These are phyloP conservation scores for Camelus dromedarius DNA, from an alignment of 2,113 vertebrate genomes.

Conservation along the genomic window DNA sequence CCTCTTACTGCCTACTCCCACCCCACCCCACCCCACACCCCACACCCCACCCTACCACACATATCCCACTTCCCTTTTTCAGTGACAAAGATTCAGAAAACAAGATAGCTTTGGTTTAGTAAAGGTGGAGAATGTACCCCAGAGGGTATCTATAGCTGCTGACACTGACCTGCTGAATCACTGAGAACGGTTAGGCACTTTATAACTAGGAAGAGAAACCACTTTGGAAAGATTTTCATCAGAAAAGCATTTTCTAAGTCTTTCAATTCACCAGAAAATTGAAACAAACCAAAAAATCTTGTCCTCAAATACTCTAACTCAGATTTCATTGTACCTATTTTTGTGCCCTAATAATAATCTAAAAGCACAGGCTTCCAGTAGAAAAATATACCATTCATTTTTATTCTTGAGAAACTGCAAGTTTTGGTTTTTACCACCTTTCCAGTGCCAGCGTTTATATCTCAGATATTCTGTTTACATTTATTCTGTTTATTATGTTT, in stretches of 20 bases:
- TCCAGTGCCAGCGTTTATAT: slow-evolving; percentile 28
- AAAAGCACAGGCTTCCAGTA: neutral
- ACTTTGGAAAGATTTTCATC: slow-evolving; percentile 48
- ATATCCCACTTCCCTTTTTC: slow-evolving; percentile 73
- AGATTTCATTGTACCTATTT: slow-evolving; percentile 49
- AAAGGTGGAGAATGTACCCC: neutral
- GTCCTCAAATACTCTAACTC: slow-evolving; percentile 10
- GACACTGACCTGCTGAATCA: slow-evolving; percentile 66
- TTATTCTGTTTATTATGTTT: slow-evolving; percentile 11
- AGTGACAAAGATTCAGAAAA: slow-evolving; percentile 73
- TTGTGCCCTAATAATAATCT: slow-evolving; percentile 30
- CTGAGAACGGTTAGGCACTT: slow-evolving; percentile 42
- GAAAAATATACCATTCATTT: neutral
- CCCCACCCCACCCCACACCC: neutral
- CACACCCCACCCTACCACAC: slow-evolving; percentile 45
- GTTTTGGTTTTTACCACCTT: slow-evolving; percentile 33
- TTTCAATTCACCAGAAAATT: slow-evolving; percentile 5
- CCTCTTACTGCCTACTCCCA: neutral
- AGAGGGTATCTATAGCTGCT: slow-evolving; percentile 26
- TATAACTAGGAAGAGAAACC: slow-evolving; percentile 54
- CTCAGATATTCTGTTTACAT: slow-evolving; percentile 11
- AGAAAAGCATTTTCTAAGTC: slow-evolving; percentile 39
- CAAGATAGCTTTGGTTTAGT: slow-evolving; percentile 65
- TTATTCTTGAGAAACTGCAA: slow-evolving; percentile 54
- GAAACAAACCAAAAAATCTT: slow-evolving; percentile 49